phyloP scores from a whole-genome alignment of 2,888 invertebrate species.

The Microdon myrmicae region DNA sequence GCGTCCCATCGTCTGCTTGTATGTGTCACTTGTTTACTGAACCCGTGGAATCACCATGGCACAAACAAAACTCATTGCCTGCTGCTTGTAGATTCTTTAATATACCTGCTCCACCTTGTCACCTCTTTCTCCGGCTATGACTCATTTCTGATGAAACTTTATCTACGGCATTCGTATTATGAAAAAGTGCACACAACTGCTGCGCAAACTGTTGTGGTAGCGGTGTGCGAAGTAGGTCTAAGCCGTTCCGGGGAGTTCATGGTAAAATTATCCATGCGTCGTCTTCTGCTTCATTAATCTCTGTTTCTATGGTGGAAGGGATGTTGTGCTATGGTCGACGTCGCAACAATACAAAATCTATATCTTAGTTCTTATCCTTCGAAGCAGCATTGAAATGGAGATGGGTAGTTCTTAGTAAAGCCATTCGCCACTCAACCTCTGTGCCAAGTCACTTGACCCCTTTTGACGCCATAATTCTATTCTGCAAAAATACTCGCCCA shows the following conservation, averaged over 20 bases:
- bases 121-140: slow-evolving; percentile 7
- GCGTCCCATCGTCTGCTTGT: neutral
- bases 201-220: too few species aligned
- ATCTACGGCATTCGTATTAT: slow-evolving; percentile 10
- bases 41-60: slow-evolving; percentile 6
- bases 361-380: slow-evolving; percentile 38
- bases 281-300: slow-evolving; percentile 28
- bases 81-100: slow-evolving; percentile 5
- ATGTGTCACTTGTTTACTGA: too few species aligned
- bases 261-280: slow-evolving; percentile 22
- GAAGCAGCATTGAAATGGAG: slow-evolving; percentile 35
- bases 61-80: slow-evolving; percentile 6
- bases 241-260: neutral
- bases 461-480: slow-evolving; percentile 22
- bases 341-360: slow-evolving; percentile 13
- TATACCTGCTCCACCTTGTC: neutral
- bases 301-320: slow-evolving; percentile 1
- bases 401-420: slow-evolving; percentile 31
- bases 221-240: too few species aligned
- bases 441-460: slow-evolving; percentile 44
- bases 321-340: neutral
- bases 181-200: neutral
- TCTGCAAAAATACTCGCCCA: too few species aligned
- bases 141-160: slow-evolving; percentile 24
- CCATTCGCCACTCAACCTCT: slow-evolving; percentile 48